These are phyloP conservation scores for Papilio protenor DNA, from an alignment of 2,888 invertebrate species.

Conservation along the genomic window DNA sequence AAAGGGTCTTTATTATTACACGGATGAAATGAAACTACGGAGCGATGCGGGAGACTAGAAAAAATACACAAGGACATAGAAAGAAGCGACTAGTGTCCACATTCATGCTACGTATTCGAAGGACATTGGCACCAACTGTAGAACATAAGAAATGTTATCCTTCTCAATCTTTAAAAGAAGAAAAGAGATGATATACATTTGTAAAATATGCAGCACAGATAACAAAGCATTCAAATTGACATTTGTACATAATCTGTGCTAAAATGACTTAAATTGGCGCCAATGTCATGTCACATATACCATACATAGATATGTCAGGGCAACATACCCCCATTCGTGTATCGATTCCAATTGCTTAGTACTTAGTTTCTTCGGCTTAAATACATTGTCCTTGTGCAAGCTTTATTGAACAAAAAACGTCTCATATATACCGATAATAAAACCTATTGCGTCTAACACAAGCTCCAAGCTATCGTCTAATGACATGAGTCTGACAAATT, in stretches of 20 bases:
- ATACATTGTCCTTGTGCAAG: constrained; percentile 76
- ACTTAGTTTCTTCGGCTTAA: constrained; percentile 90
- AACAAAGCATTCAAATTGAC: background rate
- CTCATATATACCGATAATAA: constrained; percentile 49
- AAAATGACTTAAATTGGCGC: constrained; percentile 45
- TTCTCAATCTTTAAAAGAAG: background rate
- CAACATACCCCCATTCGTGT: constrained; percentile 92
- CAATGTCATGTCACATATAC: constrained; percentile 53
- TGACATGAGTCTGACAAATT: background rate
- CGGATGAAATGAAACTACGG: constrained; percentile 45
- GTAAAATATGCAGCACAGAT: background rate
- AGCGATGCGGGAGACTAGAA: constrained; percentile 48
- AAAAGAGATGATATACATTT: background rate
- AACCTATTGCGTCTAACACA: constrained; percentile 24
- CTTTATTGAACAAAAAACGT: constrained; percentile 68
- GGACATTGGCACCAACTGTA: constrained; percentile 56
- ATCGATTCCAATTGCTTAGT: constrained; percentile 94
- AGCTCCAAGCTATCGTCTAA: constrained; percentile 24
- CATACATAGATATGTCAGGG: constrained; percentile 57
- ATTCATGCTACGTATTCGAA: constrained; percentile 44
- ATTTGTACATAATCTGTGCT: constrained; percentile 14
- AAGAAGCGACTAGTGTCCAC: constrained; percentile 52
- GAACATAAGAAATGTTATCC: background rate
- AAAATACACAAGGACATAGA: constrained; percentile 47
- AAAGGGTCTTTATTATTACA: constrained; percentile 38